These are phyloP conservation scores for Scortum barcoo DNA, from an alignment of 2,113 vertebrate species.

Conservation along the genomic window DNA sequence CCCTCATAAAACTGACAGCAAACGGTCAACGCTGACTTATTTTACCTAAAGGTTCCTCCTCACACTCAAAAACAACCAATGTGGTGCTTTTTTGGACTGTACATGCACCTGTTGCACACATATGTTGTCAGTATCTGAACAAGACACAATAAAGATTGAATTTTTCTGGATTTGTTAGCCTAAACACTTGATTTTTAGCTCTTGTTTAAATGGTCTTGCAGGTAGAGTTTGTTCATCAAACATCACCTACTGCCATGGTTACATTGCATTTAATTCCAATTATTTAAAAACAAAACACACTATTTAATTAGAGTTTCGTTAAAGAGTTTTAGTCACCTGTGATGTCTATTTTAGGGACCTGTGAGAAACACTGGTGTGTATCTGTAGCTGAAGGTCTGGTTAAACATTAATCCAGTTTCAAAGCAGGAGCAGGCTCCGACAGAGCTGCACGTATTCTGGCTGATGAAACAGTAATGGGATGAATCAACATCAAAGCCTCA, in stretches of 20 bases:
- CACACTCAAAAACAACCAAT: not conserved
- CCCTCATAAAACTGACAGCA: not conserved
- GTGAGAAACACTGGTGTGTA: conserved; percentile 22
- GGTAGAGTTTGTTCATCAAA: not conserved
- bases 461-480: conserved; percentile 12
- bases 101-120: no score
- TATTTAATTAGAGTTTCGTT: not conserved
- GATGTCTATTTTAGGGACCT: not conserved
- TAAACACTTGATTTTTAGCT: not conserved
- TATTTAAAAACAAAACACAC: no score
- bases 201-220: not conserved
- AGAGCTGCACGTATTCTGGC: not conserved
- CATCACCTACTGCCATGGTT: not conserved
- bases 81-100: not conserved
- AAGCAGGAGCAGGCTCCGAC: not conserved
- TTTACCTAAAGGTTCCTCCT: not conserved
- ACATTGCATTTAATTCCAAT: not conserved
- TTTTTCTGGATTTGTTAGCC: no score
- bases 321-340: not conserved
- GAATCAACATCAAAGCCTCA: conserved; percentile 15
- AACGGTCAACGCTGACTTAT: not conserved
- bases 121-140: no score
- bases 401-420: conserved; percentile 59
- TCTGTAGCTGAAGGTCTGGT: conserved; percentile 41
- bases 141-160: no score